phyloP scores from a whole-genome alignment of 2,888 invertebrate species.

The Ophioninae sp. region DNA sequence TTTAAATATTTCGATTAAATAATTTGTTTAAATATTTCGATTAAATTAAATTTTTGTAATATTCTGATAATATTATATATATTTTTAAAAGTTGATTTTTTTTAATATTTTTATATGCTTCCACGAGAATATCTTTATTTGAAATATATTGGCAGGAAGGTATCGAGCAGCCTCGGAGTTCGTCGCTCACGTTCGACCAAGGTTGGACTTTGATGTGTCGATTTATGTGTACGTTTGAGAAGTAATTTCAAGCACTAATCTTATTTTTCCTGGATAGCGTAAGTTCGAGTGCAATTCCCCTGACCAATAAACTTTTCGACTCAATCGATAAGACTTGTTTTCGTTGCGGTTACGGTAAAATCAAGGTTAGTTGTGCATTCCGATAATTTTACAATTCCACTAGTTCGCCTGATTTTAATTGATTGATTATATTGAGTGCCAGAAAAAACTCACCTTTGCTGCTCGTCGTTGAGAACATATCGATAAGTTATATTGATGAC shows the following conservation, averaged over 20 bases:
- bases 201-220: constrained; percentile 40
- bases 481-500: constrained; percentile 94
- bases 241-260: constrained; percentile 31
- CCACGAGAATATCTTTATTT: too few relatives aligned
- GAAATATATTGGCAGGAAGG: constrained; percentile 13
- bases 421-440: neutral
- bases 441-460: constrained; percentile 87
- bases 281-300: constrained; percentile 8
- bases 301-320: constrained; percentile 43
- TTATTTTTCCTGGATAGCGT: constrained; percentile 14
- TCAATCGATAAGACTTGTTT: constrained; percentile 33
- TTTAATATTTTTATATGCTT: too few relatives aligned
- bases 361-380: constrained; percentile 29
- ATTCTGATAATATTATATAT: too few relatives aligned
- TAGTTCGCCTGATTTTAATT: neutral
- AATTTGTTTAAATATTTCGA: too few relatives aligned
- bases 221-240: constrained; percentile 45
- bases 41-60: too few relatives aligned
- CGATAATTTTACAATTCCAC: neutral
- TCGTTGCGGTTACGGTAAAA: constrained; percentile 16
- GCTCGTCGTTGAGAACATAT: constrained; percentile 89
- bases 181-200: constrained; percentile 35
- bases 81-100: too few relatives aligned
- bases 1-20: too few relatives aligned
- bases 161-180: constrained; percentile 20